Evolutionary conservation across 2,797 vertebrate species (phyloP), one percentile per base, ranked within the genome.

Genomic region (Ctenosaura bakeri): DNA sequence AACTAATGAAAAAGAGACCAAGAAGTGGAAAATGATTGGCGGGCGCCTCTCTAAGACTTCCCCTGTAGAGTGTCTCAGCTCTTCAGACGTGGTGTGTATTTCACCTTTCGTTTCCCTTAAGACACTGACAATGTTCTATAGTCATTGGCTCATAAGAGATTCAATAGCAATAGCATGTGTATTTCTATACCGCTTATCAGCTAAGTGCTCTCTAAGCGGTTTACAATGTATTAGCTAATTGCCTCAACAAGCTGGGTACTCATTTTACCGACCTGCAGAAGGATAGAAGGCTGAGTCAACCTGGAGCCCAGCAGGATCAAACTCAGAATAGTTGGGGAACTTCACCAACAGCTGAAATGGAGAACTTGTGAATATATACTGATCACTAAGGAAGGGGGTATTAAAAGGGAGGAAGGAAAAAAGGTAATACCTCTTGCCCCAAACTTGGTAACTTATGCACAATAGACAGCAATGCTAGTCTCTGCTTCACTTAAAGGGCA

Each of bases 11-110:
- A 83, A 83, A 26, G 18, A 29, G 56, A 52, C 35, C 20, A n/a
- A 66, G 50, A 76, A 80, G n/a, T 32, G 20, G 76, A 69, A 88
- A 62, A 88, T 91, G 64, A 50, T 76, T 12, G 85, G 0, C 6
- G 82, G 7, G 46, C 32, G 35, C 7, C 3, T 0, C 76, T 2
- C 16, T 0, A n/a, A 14, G 32, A 2, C 0, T 7, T 10, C 0
- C 24, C 32, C 18, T 9, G 1, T 4, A 1, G n/a, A 38, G 2
- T 64, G 35, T 85, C 2, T 26, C 20, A 88, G 3, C 62, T 77
- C 35, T 73, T 7, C 1, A 50, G 81, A 54, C n/a, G 46, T 6
- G 64, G 89, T 66, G 8, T 1, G 2, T 29, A 64, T 71, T 20
- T 29, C 29, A 26, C 26, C 1, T 79, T 80, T 85, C 82, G 89